Base-by-base conservation (phyloP, 2,888 invertebrate species). In the Leptogaster cylindrica region DNA sequence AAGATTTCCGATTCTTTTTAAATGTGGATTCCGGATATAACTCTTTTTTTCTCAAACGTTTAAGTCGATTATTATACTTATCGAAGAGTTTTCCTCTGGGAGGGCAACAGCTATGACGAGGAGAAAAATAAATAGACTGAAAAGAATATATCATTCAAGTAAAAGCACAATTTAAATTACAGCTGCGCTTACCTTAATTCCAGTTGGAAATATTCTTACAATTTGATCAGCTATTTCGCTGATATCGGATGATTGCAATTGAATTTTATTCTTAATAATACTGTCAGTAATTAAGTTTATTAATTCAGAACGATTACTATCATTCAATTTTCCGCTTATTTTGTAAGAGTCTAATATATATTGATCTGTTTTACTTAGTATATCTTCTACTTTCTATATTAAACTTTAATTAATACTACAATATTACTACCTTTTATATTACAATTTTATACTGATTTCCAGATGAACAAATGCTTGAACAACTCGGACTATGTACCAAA, bases 161-260 rank as follows among this genome's bases (percentile, higher is more conserved):
- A 39, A 12, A 39, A 4, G 10, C 10, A 39, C 5, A 10, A 10
- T 39, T 2, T 7, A 7, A 39, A 7, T 4, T 39, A 1, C 14
- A 39, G n/a, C n/a, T 2, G 10, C 4, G 10, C 39, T 39, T 23
- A 50, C 50, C 25, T 50, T n/a, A 20, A 50, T 25, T 50, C 27
- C 50, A 25, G 50, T 25, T 50, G 50, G 50, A 27, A 50, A 50
- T 8, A 50, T 2, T 23, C 25, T 50, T 25, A 50, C 25, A 50
- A 50, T 50, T 50, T 25, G 12, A 12, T 50, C 50, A 50, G 27
- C 25, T 8, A 50, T 6, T 50, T 27, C 39, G 39, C 10, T 39
- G 4, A 39, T 39, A 10, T 39, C 39, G 10, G 39, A 7, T 39
- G 39, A 5, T 39, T 39, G 10, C 14, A 39, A n/a, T 39, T 4